Base-by-base conservation (phyloP, 2,888 invertebrate species). In the Vannuccia rotundouncinata region DNA sequence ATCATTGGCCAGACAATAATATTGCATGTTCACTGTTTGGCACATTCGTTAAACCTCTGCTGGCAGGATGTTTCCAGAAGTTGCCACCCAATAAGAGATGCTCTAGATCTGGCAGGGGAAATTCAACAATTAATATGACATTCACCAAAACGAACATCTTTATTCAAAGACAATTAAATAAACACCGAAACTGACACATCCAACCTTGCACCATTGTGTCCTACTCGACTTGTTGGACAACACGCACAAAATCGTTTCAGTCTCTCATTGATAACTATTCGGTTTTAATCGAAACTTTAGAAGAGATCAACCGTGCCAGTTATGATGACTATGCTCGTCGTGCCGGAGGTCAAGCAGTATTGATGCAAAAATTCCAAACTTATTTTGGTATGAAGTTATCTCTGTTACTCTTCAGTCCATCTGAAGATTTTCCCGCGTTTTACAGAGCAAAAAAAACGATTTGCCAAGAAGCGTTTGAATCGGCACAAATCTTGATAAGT, bases 51-150 rank as follows among this genome's bases (percentile, higher is more conserved):
- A 66, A 66, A 66, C 66, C 66, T 66, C 66, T 66, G 66, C 66
- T 66, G 13, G 66, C 66, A 66, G 66, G 66, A 66, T 66, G 66
- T 66, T 66, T 66, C 66, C 66, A 66, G 66, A 66, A 66, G 66
- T 66, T 66, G 66, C 66, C 66, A 66, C 66, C 66, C 66, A 66
- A 66, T 66, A 66, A 66, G 66, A 66, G 66, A 66, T 66, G 66
- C 66, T 66, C 22, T 66, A 66, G 66, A 66, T 66, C 66, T 66
- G 66, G 66, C 66, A 66, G 22, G 66, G 13, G 66, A 66, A 66
- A 66, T 66, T 66, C 66, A 22, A 66, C 66, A 66, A 66, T 66
- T 66, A 66, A 66, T 66, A 66, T 66, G 13, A 66, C 25, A 66
- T 27, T 66, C 66, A 66, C 66, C 66, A 66, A 66, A 66, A 66